Evolutionary conservation across 2,888 invertebrate genomes (phyloP).

Genomic region (Hermaeophaga mercurialis): DNA sequence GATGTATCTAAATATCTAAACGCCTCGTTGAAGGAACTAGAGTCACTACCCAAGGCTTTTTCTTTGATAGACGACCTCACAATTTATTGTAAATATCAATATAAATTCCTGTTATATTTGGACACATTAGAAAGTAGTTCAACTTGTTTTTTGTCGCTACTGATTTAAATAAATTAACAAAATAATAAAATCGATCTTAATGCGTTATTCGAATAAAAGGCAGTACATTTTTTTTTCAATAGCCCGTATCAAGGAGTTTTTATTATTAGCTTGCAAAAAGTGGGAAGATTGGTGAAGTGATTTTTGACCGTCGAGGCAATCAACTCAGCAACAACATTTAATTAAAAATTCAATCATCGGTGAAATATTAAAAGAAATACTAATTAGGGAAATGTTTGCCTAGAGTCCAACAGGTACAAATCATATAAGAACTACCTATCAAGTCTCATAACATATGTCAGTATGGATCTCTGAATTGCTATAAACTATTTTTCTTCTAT

Average conservation of each 20-base stretch:
- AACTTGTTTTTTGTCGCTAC: slow-evolving; percentile 15
- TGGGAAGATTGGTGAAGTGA: neutral
- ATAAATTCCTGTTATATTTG: slow-evolving; percentile 15
- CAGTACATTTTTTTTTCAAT: neutral
- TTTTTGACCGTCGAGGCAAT: too few species aligned
- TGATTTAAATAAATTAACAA: slow-evolving; percentile 23
- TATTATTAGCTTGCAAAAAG: neutral
- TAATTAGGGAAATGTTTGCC: too few species aligned
- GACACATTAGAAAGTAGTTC: slow-evolving; percentile 24
- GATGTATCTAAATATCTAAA: too few species aligned
- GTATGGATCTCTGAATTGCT: too few species aligned
- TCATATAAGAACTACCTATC: too few species aligned
- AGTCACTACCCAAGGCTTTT: neutral
- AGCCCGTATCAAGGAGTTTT: neutral
- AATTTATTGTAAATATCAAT: slow-evolving; percentile 15
- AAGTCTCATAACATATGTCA: too few species aligned
- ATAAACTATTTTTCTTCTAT: too few species aligned
- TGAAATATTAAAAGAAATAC: too few species aligned
- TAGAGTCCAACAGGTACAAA: too few species aligned
- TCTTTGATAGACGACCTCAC: slow-evolving; percentile 1
- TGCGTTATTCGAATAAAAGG: slow-evolving; percentile 6
- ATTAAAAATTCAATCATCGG: too few species aligned
- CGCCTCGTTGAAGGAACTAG: neutral
- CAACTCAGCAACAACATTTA: too few species aligned
- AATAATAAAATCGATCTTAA: slow-evolving; percentile 24